Base-by-base conservation (phyloP, 1,140 invertebrate species). In the Frieseomelitta varia region DNA sequence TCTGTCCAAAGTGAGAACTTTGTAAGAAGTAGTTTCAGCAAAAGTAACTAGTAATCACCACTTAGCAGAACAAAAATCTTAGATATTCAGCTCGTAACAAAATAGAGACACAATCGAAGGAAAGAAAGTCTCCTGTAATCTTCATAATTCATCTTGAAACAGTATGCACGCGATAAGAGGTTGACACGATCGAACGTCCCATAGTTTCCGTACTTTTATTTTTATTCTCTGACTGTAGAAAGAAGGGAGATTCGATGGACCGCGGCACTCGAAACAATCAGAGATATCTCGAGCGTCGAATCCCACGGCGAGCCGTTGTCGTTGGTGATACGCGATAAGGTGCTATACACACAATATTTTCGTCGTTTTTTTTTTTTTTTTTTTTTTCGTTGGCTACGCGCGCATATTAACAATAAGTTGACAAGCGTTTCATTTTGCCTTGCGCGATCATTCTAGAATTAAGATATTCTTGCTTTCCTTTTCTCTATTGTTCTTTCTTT, bases 281-380 rank as follows among this genome's bases (percentile, higher is more conserved):
- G 4, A 12, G 17, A 67, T 67, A 67, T 24, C 21, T 69, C 34
- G 24, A 67, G 74, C 24, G 14, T 65, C 51, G 34, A 67, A 56
- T 56, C 61, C 39, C 65, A 87, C 53, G 19, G 27, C 51, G 21
- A 51, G 6, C 2, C 84, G 86, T 80, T 55, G 53, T 85, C 72
- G 79, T 85, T 85, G 88, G 87, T 89, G 89, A 92, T 92, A 91
- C 85, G 83, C 91, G 76, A 90, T 76, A 92, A 87, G 92, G 92
- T 93, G 92, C 92, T 93, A 61, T 24, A 92, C 80, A 92, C 80
- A 82, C 85, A 87, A 89, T 47, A 47, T 47, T 47, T 47, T 47
- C n/a, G 39, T 47, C 84, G 74, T 82, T 53, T 88, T 21, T n/a
- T n/a, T n/a, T n/a, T n/a, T n/a, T n/a, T n/a, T n/a, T n/a, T n/a